These are phyloP conservation scores for Cyaniris semiargus DNA, from an alignment of 2,888 invertebrate species.

Conservation along the genomic window DNA sequence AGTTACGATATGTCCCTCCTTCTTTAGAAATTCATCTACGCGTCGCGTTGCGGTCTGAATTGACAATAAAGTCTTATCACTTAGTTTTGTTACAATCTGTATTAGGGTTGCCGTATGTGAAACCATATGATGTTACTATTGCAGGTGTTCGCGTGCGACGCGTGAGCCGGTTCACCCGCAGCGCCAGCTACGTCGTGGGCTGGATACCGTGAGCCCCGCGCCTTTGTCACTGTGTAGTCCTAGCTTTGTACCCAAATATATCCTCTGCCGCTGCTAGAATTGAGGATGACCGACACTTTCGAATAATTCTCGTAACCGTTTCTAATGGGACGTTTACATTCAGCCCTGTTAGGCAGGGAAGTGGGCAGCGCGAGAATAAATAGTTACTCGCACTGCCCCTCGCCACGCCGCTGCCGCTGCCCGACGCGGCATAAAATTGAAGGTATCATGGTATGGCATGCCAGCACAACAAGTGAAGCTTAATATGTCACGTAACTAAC, in stretches of 20 bases:
- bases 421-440: not conserved
- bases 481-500: not conserved
- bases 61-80: no score
- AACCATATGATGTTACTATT: slow-evolving; percentile 31
- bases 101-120: not conserved
- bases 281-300: not conserved
- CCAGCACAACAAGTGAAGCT: not conserved
- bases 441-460: not conserved
- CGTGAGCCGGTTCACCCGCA: slow-evolving; percentile 86
- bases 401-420: no score
- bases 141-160: slow-evolving; percentile 88
- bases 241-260: not conserved
- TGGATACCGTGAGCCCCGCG: slow-evolving; percentile 71
- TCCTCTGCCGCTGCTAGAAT: slow-evolving; percentile 2
- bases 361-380: no score
- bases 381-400: no score
- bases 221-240: slow-evolving; percentile 52
- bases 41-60: no score
- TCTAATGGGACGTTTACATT: not conserved
- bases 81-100: not conserved
- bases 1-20: no score
- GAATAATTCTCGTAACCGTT: not conserved
- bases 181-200: slow-evolving; percentile 90
- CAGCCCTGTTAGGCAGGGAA: no score
- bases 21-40: no score